Base-by-base conservation (phyloP, 2,888 invertebrate species). In the Ommatoiulus sabulosus region DNA sequence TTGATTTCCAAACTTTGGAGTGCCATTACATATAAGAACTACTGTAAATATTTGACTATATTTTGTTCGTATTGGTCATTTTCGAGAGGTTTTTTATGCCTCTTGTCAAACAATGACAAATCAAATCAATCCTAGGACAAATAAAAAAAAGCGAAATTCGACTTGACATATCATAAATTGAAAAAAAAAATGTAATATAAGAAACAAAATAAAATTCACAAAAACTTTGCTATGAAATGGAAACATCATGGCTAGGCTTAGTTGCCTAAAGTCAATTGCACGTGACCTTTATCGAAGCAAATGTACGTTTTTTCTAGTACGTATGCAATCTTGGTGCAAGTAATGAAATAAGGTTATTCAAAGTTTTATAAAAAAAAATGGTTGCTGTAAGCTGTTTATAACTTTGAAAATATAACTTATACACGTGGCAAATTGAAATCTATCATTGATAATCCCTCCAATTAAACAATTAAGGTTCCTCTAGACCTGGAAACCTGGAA, bases 81-180 rank as follows among this genome's bases (percentile, higher is more conserved):
- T 94, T 95, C 91, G 93, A 93, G 7, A 95, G 94, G 44, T 96
- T 96, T 91, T 95, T 95, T 0, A n/a, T 95, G 95, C 88, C 44
- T 5, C 63, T 63, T 17, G n/a, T 63, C 63, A 63, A 52, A 52
- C 52, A 52, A 52, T n/a, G 63, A n/a, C n/a, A n/a, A n/a, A n/a
- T 3, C n/a, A 63, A 63, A 63, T 63, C 10, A 63, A 63, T 7
- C 5, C 5, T 7, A 46, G 46, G n/a, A n/a, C 46, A 63, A 63
- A 63, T 17, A 63, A 63, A 63, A 63, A 63, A 17, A 63, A 2
- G 63, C 3, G 7, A 63, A 63, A 63, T 17, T 3, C n/a, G 63
- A 63, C 20, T 3, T 63, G 63, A 63, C 63, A n/a, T 63, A n/a
- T 63, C 63, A 63, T 63, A 63, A 63, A 63, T 63, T 63, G 63